These are phyloP conservation scores for Megalops cyprinoides DNA, from an alignment of 2,797 vertebrate genomes.

Conservation along the genomic window DNA sequence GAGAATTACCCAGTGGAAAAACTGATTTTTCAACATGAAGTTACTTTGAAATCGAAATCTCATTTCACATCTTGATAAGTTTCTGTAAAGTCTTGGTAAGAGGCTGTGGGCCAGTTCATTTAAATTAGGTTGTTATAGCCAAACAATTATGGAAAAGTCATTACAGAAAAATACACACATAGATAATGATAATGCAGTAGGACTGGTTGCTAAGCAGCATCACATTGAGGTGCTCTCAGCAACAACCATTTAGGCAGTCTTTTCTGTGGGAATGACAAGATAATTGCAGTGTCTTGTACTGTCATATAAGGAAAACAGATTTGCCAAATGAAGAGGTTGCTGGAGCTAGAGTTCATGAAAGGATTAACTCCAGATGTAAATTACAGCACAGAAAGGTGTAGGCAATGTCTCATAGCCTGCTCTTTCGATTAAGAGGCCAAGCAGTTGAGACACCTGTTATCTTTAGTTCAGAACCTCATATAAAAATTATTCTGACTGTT, in stretches of 20 bases:
- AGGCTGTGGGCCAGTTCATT: conserved; percentile 28
- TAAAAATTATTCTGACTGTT: neutral
- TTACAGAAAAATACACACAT: conserved; percentile 45
- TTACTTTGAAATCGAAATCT: conserved; percentile 29
- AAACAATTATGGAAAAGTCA: conserved; percentile 55
- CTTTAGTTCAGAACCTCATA: neutral
- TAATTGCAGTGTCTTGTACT: conserved; percentile 66
- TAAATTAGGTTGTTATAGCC: conserved; percentile 45
- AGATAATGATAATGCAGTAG: conserved; percentile 37
- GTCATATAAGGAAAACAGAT: conserved; percentile 65
- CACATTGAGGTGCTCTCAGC: conserved; percentile 54
- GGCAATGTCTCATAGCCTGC: neutral
- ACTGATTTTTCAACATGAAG: conserved; percentile 8
- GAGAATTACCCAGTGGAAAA: conserved; percentile 26
- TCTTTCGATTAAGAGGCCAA: neutral
- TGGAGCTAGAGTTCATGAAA: conserved; percentile 59
- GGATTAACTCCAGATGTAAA: conserved; percentile 50
- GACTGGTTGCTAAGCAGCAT: conserved; percentile 73
- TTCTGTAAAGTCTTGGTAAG: neutral
- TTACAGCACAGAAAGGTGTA: neutral
- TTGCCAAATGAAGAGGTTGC: conserved; percentile 59
- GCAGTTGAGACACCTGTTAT: neutral
- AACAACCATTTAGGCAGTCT: conserved; percentile 69
- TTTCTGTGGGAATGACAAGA: conserved; percentile 57
- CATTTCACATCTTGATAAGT: conserved; percentile 29